Percentiles rank a stretch among this genome's conserved stretches.
Conservation (phyloP, 2,113 vertebrate species). For the Salvator merianae region DNA sequence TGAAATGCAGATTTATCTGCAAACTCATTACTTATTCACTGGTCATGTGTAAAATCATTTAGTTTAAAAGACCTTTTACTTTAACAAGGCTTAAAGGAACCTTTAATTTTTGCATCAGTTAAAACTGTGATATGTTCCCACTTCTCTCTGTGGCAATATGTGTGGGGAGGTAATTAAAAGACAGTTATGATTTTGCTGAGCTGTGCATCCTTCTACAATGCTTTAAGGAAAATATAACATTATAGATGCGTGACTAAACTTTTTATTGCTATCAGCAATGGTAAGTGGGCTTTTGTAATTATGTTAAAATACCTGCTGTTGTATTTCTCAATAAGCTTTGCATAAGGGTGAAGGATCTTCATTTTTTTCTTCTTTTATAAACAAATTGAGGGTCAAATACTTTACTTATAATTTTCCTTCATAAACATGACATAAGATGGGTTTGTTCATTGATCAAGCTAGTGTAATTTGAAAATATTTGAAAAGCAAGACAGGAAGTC, state of each 20-base stretch:
- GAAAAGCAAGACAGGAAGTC: neutral
- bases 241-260: constrained; percentile 41
- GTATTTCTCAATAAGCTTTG: constrained; percentile 59
- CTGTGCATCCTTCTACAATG: constrained; percentile 49
- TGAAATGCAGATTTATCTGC: constrained; percentile 23
- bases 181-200: constrained; percentile 67
- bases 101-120: constrained; percentile 15
- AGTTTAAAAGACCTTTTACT: constrained; percentile 11
- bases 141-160: constrained; percentile 32
- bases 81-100: constrained; percentile 7
- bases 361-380: constrained; percentile 46
- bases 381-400: neutral
- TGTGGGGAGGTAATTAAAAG: constrained; percentile 51
- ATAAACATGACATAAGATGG: neutral
- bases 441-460: neutral
- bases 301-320: constrained; percentile 31
- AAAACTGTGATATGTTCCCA: constrained; percentile 7
- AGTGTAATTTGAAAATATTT: neutral
- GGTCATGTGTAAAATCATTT: neutral
- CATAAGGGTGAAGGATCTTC: constrained; percentile 13
- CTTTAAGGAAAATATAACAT: constrained; percentile 49
- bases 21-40: constrained; percentile 15
- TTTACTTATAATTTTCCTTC: neutral
- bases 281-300: constrained; percentile 60
- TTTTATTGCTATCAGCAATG: constrained; percentile 60